Evolutionary conservation across 2,113 vertebrate genomes (phyloP), one percentile per base, ranked within the genome.

Genomic region (Gambusia holbrooki): DNA sequence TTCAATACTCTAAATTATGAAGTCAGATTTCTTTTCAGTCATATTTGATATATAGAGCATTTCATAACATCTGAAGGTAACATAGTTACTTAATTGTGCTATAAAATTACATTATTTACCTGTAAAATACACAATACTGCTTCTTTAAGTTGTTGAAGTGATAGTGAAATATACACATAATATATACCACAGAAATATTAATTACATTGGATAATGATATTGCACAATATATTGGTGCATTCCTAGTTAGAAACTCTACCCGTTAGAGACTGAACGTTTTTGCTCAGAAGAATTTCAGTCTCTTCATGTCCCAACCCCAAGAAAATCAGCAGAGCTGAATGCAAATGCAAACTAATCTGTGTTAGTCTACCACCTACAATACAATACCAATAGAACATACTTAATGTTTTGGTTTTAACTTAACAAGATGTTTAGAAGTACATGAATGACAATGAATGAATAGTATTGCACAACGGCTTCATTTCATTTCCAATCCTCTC

Each of bases 401-500:
- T 58, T 58, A 58, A 58, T n/a, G 25, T 58, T 58, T 25, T 58
- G 22, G 17, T 25, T 58, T 25, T 58, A 58, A n/a, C 10, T n/a
- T n/a, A 25, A 58, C 51, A n/a, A 58, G 25, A 58, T 58, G 25
- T 58, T 22, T 22, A 10, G 25, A 58, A 25, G 51, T 58, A 58
- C 51, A n/a, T 11, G 9, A 10, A 58, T 10, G 25, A n/a, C 51
- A 58, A n/a, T 58, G 25, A 58, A 58, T 58, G 22, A 58, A 58
- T 58, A 86, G 89, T 78, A 42, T 83, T 73, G 61, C 74, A 71
- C 62, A 80, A 66, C 12, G 10, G 76, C 84, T 76, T 66, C 77
- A 83, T 80, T 80, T 82, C 28, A 79, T 84, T 80, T 82, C 73
- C 84, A 69, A 66, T 78, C 74, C 71, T 77, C 75, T 84, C 89